Base-by-base conservation (phyloP, 1,140 invertebrate genomes). In the Portunus trituberculatus region DNA sequence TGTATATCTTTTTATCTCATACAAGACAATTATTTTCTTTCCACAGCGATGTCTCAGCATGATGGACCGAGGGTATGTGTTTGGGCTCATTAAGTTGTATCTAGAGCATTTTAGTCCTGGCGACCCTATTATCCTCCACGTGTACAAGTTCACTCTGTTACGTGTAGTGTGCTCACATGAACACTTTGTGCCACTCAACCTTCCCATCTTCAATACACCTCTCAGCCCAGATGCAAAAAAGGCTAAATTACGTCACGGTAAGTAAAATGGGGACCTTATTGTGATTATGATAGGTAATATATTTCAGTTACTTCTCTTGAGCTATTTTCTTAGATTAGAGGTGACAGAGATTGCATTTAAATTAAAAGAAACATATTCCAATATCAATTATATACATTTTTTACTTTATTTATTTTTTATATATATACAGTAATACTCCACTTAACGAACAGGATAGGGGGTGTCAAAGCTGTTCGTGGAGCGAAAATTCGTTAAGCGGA, bases 151-250 rank as follows among this genome's bases (percentile, higher is more conserved):
- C 96, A 98, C 98, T 90, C 99, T 99, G 96, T 97, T 99, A 59
- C 98, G 99, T 96, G 98, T 99, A 67, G 98, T 99, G 84, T 99
- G 98, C 96, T 98, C 98, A 32, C 99, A 99, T 96, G 99, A 99
- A 97, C 99, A 99, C 97, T 99, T 98, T 97, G 98, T 99, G 94
- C 98, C 98, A 14, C 98, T 99, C 95, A 99, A 99, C 97, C 97
- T 99, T 96, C 99, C 98, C 4, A 97, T 98, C 82, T 96, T 96
- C 93, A 96, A 96, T 87, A 96, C 96, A 94, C 95, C 96, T 93
- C 93, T 96, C 92, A 96, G n/a, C 94, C 96, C 93, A 52, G 95
- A 96, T 89, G 93, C 96, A 28, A 96, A 96, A 93, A 96, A 96
- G 59, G 88, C 95, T 96, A 97, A 97, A 97, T 96, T 96, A 96